These are phyloP conservation scores for Tineola bisselliella DNA, from an alignment of 2,888 invertebrate genomes.

Conservation along the genomic window DNA sequence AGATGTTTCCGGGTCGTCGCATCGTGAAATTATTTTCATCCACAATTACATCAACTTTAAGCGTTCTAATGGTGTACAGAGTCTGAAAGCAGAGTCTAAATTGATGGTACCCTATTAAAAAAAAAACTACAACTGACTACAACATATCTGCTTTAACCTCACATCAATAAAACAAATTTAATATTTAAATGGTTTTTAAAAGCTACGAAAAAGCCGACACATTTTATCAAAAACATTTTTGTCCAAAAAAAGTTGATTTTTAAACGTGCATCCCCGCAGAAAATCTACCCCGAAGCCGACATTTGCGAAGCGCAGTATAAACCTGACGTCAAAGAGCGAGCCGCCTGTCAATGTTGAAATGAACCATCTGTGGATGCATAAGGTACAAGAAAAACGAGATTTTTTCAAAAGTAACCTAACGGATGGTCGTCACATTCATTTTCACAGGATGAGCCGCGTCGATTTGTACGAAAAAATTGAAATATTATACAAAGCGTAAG, in stretches of 20 bases:
- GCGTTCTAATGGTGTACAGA: too few species aligned
- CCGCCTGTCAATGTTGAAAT: conserved; percentile 27
- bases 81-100: too few species aligned
- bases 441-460: conserved; percentile 71
- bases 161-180: not conserved
- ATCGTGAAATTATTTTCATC: too few species aligned
- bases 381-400: conserved; percentile 40
- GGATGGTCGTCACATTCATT: conserved; percentile 41
- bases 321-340: conserved; percentile 18
- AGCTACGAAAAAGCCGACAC: not conserved
- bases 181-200: not conserved
- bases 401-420: conserved; percentile 43
- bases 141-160: not conserved
- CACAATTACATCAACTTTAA: too few species aligned
- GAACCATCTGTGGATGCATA: conserved; percentile 57
- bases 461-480: conserved; percentile 73
- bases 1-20: too few species aligned
- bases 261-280: conserved; percentile 27
- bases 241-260: conserved; percentile 17
- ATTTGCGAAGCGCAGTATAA: conserved; percentile 56
- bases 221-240: not conserved
- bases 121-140: not conserved
- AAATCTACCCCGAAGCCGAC: conserved; percentile 58
- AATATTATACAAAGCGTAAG: conserved; percentile 71
- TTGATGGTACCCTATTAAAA: not conserved